A percentile compares a stretch with the other conserved stretches of the same genome.
These are phyloP conservation scores for Heliconius eleuchia DNA, from an alignment of 1,140 invertebrate species.

Conservation along the genomic window DNA sequence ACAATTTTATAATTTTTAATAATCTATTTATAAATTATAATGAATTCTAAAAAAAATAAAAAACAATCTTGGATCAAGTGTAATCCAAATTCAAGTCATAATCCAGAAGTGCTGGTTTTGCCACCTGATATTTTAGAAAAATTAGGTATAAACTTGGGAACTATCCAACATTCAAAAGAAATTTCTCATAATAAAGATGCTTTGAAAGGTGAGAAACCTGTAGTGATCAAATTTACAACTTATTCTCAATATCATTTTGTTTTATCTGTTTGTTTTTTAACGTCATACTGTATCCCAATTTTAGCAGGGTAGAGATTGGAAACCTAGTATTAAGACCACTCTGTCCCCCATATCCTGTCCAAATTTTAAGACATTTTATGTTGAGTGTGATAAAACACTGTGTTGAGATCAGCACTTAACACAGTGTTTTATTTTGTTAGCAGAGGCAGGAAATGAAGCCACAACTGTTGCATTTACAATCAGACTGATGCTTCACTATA, in stretches of 20 bases:
- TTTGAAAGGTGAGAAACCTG: not conserved
- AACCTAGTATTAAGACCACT: too few species aligned
- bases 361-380: too few species aligned
- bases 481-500: too few species aligned
- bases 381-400: too few species aligned
- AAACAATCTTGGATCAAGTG: constrained; percentile 38
- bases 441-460: not conserved
- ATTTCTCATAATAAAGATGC: not conserved
- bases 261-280: not conserved
- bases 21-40: constrained; percentile 26
- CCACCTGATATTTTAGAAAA: constrained; percentile 72
- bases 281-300: too few species aligned
- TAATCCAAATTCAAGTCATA: constrained; percentile 43
- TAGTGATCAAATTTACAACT: not conserved
- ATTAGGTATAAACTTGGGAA: constrained; percentile 69
- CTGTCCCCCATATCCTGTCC: too few species aligned
- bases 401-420: not conserved
- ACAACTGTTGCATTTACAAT: too few species aligned
- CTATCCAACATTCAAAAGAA: constrained; percentile 33
- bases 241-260: not conserved
- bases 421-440: not conserved
- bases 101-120: constrained; percentile 67
- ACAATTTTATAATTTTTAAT: constrained; percentile 13
- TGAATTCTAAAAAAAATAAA: constrained; percentile 43
- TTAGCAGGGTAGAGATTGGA: too few species aligned